Conservation (phyloP, 2,113 vertebrate genomes). For the Cebus imitator region DNA sequence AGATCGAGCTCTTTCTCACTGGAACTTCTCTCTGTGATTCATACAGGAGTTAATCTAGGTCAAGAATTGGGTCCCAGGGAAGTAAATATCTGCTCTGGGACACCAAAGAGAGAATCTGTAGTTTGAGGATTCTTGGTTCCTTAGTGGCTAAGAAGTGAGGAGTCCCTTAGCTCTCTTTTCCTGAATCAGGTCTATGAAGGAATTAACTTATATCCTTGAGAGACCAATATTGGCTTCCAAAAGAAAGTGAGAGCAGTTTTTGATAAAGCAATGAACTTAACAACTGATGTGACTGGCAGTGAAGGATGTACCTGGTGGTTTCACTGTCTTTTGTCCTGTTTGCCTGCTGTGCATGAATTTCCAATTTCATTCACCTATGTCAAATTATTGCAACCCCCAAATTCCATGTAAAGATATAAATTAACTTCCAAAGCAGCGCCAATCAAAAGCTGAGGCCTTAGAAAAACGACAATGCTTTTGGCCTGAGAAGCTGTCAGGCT, state of each 20-base stretch:
- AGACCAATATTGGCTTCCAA: background rate
- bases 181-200: background rate
- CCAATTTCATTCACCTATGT: background rate
- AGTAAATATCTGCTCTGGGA: background rate
- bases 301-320: background rate
- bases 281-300: background rate
- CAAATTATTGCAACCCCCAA: background rate
- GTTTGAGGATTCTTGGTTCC: background rate
- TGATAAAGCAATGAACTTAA: background rate
- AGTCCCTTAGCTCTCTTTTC: background rate
- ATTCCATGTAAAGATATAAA: background rate
- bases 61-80: background rate
- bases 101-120: background rate
- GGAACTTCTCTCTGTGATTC: background rate
- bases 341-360: background rate
- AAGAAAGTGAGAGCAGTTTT: background rate
- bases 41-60: background rate
- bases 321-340: background rate
- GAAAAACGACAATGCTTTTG: background rate
- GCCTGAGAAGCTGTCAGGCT: background rate
- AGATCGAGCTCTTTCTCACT: background rate
- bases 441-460: background rate
- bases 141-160: background rate
- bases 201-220: background rate
- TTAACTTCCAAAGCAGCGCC: background rate